These are phyloP conservation scores for Branchinecta sandiegonensis DNA, from an alignment of 2,888 invertebrate genomes.

Conservation along the genomic window DNA sequence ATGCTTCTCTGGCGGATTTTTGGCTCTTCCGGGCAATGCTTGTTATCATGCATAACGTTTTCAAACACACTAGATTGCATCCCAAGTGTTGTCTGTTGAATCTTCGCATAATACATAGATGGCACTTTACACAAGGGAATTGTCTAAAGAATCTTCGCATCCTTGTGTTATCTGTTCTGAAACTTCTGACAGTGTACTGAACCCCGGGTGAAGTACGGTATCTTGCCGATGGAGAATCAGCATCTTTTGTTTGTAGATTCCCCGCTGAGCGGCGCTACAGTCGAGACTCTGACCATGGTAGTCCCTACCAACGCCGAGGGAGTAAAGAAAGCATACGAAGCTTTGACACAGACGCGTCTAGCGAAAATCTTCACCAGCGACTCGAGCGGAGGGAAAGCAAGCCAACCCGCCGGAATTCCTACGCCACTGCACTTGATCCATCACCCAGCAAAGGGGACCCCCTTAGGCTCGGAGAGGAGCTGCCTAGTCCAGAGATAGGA, in stretches of 20 bases:
- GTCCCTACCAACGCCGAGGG: conserved; percentile 25
- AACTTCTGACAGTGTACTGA: too few relatives aligned
- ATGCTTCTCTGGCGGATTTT: too few relatives aligned
- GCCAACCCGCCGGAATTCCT: conserved; percentile 14
- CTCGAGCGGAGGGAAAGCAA: background rate
- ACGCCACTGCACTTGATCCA: conserved; percentile 13
- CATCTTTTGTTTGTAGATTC: background rate
- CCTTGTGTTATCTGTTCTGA: too few relatives aligned
- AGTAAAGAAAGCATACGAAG: conserved; percentile 23
- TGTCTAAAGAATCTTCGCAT: too few relatives aligned
- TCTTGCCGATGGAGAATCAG: too few relatives aligned
- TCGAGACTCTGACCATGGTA: conserved; percentile 19
- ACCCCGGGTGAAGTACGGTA: too few relatives aligned
- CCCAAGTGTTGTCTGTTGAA: too few relatives aligned
- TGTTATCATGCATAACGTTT: too few relatives aligned
- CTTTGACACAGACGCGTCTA: conserved; percentile 19
- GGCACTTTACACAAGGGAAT: too few relatives aligned
- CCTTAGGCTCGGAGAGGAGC: conserved; percentile 25
- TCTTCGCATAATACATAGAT: too few relatives aligned
- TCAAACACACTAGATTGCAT: too few relatives aligned
- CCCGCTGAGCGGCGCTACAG: conserved; percentile 20
- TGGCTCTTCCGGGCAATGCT: too few relatives aligned
- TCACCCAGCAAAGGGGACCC: conserved; percentile 17
- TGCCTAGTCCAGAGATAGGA: conserved; percentile 22
- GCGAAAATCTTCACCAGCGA: background rate